Evolutionary conservation across 2,888 invertebrate species (phyloP).

Genomic region (Dicycla oo): DNA sequence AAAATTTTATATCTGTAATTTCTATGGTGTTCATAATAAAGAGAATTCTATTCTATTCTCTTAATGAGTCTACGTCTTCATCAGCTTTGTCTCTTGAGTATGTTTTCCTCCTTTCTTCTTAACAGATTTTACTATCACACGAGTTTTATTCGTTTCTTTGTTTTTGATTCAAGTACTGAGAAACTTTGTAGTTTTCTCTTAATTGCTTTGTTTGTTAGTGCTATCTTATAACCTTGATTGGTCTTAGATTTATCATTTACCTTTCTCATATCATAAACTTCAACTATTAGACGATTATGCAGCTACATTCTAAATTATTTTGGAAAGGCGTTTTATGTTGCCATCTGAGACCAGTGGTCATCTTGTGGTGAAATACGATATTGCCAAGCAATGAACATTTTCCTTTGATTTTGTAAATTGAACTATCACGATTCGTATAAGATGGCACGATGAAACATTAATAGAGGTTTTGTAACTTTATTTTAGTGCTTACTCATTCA

Average conservation of each 20-base stretch:
- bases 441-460: slow-evolving; percentile 33
- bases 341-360: slow-evolving; percentile 44
- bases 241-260: slow-evolving; percentile 13
- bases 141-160: neutral
- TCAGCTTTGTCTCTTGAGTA: neutral
- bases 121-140: too few species aligned
- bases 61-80: too few species aligned
- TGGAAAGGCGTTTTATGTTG: slow-evolving; percentile 43
- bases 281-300: slow-evolving; percentile 24
- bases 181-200: slow-evolving; percentile 11
- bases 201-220: slow-evolving; percentile 1
- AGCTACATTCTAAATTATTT: slow-evolving; percentile 51
- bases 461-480: slow-evolving; percentile 40
- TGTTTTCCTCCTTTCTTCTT: too few species aligned
- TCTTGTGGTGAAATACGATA: slow-evolving; percentile 52
- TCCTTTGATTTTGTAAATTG: slow-evolving; percentile 59
- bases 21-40: too few species aligned
- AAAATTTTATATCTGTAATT: too few species aligned
- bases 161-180: neutral
- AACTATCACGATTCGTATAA: slow-evolving; percentile 59
- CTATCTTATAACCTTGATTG: slow-evolving; percentile 12
- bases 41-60: too few species aligned
- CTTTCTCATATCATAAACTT: slow-evolving; percentile 40
- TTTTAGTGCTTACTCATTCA: slow-evolving; percentile 26
- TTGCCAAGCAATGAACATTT: slow-evolving; percentile 41